Base-by-base conservation (phyloP, 2,113 vertebrate genomes). In the Carollia perspicillata region DNA sequence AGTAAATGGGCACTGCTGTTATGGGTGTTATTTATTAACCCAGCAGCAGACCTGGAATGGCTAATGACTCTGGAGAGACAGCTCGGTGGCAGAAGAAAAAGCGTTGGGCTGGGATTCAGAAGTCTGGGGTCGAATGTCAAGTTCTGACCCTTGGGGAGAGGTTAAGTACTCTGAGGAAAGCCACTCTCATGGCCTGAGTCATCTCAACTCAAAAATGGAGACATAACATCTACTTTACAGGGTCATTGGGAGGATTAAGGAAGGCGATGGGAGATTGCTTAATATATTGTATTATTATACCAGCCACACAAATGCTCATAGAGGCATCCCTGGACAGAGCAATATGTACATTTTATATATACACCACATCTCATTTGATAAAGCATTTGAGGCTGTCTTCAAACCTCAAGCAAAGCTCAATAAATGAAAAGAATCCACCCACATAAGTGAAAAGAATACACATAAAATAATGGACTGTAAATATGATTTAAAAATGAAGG, bases 351-450 rank as follows among this genome's bases (percentile, higher is more conserved):
- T 80, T 90, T 84, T 92, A 68, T 33, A 78, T n/a, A 35, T 30
- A 44, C n/a, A 53, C 78, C 83, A 28, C 37, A 33, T 91, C 83
- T 83, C 77, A 22, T 51, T 28, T 55, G 63, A 69, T 63, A 90
- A 93, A 90, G 69, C 74, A 71, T 58, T n/a, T 28, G 69, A 95
- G 84, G 83, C 44, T 9, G 69, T 79, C 84, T 86, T 84, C 53
- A 90, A 58, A 95, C 55, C 84, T 80, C 78, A 75, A 80, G 90
- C 96, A 89, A 68, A 87, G 79, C 84, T 51, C 83, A 95, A 93
- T 94, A 63, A 33, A 63, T 44, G 53, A 44, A 63, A 83, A 63
- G 37, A 58, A 63, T 63, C 55, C 55, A 47, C 60, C 26, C 77
- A 79, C 49, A 35, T 79, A 10, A 42, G 69, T 42, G 58, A 93